Evolutionary conservation across 2,888 invertebrate genomes (phyloP).

Genomic region (Lottia scabra): DNA sequence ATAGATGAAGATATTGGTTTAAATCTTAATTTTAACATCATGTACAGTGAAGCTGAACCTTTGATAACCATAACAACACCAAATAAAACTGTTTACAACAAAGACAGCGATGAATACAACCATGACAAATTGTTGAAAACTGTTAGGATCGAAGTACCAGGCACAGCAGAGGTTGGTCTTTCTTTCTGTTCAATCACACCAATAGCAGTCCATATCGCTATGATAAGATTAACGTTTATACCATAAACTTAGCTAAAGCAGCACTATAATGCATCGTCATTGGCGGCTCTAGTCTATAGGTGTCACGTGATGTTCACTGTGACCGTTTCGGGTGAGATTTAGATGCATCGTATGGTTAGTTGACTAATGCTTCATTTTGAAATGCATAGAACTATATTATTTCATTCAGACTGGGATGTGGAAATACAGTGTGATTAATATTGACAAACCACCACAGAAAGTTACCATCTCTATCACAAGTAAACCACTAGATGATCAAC

Average conservation of each 20-base stretch:
- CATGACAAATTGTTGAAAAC: slow-evolving; percentile 24
- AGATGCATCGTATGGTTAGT: no score
- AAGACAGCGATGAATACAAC: slow-evolving; percentile 28
- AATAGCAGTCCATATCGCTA: no score
- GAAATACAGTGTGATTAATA: slow-evolving; percentile 22
- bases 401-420: slow-evolving; percentile 32
- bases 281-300: no score
- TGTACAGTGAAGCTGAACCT: slow-evolving; percentile 31
- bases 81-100: slow-evolving; percentile 29
- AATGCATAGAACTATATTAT: no score
- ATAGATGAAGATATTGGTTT: slow-evolving; percentile 33
- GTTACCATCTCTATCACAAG: slow-evolving; percentile 29
- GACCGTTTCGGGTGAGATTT: no score
- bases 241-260: no score
- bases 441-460: background rate
- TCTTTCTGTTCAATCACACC: background rate
- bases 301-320: no score
- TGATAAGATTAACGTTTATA: no score
- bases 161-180: slow-evolving; percentile 26
- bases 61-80: slow-evolving; percentile 35
- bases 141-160: slow-evolving; percentile 28
- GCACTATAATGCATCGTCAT: no score
- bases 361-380: no score
- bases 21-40: slow-evolving; percentile 30
- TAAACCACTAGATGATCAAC: slow-evolving; percentile 8